Base-by-base conservation (phyloP, 2,888 invertebrate species). In the Epicampocera succincta region DNA sequence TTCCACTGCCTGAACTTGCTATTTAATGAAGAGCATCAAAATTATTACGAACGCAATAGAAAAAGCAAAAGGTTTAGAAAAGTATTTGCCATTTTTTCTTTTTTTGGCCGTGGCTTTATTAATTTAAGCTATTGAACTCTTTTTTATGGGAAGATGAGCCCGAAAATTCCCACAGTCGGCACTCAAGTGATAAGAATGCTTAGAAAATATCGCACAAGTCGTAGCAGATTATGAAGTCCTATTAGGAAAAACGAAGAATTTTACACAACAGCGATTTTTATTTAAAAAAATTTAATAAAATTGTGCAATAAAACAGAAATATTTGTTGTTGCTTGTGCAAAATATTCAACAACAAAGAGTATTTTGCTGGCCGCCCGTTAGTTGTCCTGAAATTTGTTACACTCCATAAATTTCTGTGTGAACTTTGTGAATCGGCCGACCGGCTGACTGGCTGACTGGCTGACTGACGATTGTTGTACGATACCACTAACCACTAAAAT, bases 91-190 rank as follows among this genome's bases (percentile, higher is more conserved):
- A 3, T 38, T 44, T 68, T 9, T 33, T 8, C 25, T 25, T 38
- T 44, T 68, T 9, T 33, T 8, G 33, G 3, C 8, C 33, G 1
- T 33, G 33, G 12, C 48, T 13, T 12, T 12, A 52, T 21, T 68
- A 46, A 29, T 71, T 71, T 8, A 33, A 6, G 1, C 29, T 48
- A 56, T 38, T 61, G n/a, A 40, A 61, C 38, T 46, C 42, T 17
- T 65, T 72, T 50, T 80, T 74, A 78, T 82, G 82, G 82, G 78
- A 78, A 56, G 65, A 74, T 71, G 63, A 69, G 29, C 65, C 25
- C 58, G 13, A 15, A n/a, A 71, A 60, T 73, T 82, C 82, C 17
- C 82, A 82, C 78, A 76, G 66, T 52, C 72, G 76, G 61, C 76
- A 76, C 54, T 81, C 72, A 81, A 81, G 76, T 76, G 75, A 68